phyloP scores from a whole-genome alignment of 2,888 invertebrate species.

The Catonia carolina region DNA sequence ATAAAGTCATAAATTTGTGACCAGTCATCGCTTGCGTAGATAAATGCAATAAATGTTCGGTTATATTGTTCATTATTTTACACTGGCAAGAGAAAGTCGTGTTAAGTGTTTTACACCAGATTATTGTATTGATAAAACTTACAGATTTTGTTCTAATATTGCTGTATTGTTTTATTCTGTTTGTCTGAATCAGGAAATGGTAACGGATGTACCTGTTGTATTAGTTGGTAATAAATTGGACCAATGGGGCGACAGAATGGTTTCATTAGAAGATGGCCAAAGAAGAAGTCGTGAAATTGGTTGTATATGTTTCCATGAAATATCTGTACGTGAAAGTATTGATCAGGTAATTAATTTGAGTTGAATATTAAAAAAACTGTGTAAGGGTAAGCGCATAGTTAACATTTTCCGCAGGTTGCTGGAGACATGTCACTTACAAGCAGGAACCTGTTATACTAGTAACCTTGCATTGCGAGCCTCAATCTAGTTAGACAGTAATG shows the following conservation, averaged over 20 bases:
- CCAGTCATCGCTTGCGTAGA: too few relatives aligned
- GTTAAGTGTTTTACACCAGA: too few relatives aligned
- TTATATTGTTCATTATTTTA: too few relatives aligned
- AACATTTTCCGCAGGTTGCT: too few relatives aligned
- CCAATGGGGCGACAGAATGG: slow-evolving; percentile 72
- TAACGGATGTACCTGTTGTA: slow-evolving; percentile 65
- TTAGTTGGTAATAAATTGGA: slow-evolving; percentile 79
- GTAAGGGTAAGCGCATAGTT: too few relatives aligned
- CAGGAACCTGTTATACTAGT: neutral
- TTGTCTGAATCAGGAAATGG: slow-evolving; percentile 47
- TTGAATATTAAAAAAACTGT: too few relatives aligned
- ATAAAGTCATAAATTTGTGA: too few relatives aligned
- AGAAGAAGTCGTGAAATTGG: slow-evolving; percentile 68
- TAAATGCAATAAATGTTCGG: too few relatives aligned
- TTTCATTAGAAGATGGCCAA: slow-evolving; percentile 66
- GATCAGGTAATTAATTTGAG: slow-evolving; percentile 72
- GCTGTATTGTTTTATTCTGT: neutral
- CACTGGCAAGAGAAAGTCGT: too few relatives aligned
- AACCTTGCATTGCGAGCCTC: too few relatives aligned
- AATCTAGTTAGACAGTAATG: too few relatives aligned
- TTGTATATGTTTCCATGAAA: slow-evolving; percentile 77
- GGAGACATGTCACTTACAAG: neutral
- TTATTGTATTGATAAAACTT: too few relatives aligned
- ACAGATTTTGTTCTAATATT: neutral
- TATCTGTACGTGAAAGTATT: slow-evolving; percentile 75